A percentile compares a stretch with the other conserved stretches of the same genome.
Conservation (phyloP, 1,140 invertebrate genomes). For the Drosophila nasuta region DNA sequence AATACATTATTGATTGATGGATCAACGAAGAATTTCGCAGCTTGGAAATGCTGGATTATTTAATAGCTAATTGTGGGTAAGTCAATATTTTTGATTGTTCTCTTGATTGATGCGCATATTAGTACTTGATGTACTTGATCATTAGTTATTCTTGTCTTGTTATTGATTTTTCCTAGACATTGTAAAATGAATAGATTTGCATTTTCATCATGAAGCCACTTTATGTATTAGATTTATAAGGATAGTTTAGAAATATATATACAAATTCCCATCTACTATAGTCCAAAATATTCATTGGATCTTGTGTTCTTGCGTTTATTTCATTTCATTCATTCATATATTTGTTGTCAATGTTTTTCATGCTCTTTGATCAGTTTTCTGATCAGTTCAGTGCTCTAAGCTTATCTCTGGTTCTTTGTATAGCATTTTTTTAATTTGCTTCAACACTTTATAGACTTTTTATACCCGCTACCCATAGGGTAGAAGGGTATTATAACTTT, state of each 20-base stretch:
- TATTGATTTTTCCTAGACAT: too few species aligned
- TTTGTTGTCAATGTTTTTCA: constrained; percentile 51
- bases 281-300: constrained; percentile 2
- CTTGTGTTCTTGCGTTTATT: background rate
- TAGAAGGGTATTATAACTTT: too few species aligned
- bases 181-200: too few species aligned
- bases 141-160: background rate
- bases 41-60: background rate
- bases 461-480: too few species aligned
- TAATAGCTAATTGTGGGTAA: background rate
- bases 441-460: background rate
- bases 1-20: constrained; percentile 7
- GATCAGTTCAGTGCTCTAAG: constrained; percentile 17
- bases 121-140: background rate
- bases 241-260: too few species aligned
- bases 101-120: background rate
- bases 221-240: too few species aligned
- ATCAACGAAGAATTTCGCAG: background rate
- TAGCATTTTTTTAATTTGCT: background rate
- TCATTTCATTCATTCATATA: too few species aligned
- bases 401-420: constrained; percentile 6
- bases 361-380: constrained; percentile 58
- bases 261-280: background rate
- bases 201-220: too few species aligned
- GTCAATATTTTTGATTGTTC: background rate